These are phyloP conservation scores for Ailuropoda melanoleuca DNA, from an alignment of 2,113 vertebrate genomes.

Conservation along the genomic window DNA sequence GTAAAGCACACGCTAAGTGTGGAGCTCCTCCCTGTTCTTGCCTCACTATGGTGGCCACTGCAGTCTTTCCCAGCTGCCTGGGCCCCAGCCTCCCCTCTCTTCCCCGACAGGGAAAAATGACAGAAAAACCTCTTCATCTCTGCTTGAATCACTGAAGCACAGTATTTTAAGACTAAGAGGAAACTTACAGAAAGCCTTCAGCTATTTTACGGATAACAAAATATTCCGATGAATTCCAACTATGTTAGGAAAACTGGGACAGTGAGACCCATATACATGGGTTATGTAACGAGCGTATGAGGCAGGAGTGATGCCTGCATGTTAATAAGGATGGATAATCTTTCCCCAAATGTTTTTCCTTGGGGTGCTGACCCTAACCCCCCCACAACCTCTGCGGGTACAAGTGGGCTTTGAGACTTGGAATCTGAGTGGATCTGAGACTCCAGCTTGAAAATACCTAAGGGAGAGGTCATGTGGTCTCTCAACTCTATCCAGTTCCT, in stretches of 20 bases:
- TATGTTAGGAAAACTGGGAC: not conserved
- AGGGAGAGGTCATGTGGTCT: not conserved
- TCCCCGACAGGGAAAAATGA: not conserved
- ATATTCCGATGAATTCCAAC: conserved; percentile 35
- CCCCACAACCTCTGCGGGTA: not conserved
- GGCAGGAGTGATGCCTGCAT: not conserved
- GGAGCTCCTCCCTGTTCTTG: not conserved
- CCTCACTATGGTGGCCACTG: fast-evolving
- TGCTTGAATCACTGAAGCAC: not conserved
- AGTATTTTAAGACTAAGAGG: conserved; percentile 17
- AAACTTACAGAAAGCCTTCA: not conserved
- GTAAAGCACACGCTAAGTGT: fast-evolving
- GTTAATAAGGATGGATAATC: not conserved
- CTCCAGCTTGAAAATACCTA: no score
- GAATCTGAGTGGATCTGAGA: not conserved
- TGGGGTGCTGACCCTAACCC: not conserved
- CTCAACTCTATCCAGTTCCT: not conserved
- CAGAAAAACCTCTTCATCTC: not conserved
- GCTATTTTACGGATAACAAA: not conserved
- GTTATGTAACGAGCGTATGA: not conserved
- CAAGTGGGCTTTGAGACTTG: not conserved
- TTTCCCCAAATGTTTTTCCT: not conserved
- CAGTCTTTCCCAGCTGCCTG: not conserved
- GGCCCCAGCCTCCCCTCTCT: not conserved
- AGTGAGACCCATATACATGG: not conserved